Evolutionary conservation across 2,797 vertebrate genomes (phyloP).

Genomic region (Hapalemur alaotrensis): DNA sequence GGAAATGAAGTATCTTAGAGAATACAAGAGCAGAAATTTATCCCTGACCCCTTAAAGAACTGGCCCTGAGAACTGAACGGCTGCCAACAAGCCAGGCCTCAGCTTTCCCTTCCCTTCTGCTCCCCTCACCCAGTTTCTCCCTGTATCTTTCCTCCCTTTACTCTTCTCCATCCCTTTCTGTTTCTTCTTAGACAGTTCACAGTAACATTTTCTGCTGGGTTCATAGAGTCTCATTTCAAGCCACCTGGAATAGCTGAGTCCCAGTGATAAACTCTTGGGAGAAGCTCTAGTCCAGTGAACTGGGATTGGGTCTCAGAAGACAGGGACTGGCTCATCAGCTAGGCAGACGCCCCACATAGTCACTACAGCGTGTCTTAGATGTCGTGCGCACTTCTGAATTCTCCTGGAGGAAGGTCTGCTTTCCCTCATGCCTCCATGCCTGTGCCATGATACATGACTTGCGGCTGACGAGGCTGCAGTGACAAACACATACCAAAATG

Average conservation of each 20-base stretch:
- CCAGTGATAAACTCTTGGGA: neutral
- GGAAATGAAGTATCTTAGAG: neutral
- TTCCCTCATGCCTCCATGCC: fast-evolving
- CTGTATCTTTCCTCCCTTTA: neutral
- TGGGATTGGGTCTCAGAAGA: neutral
- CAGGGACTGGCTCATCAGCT: neutral
- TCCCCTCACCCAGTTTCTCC: neutral
- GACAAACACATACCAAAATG: neutral
- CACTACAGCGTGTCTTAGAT: neutral
- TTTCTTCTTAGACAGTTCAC: neutral
- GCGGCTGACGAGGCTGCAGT: neutral
- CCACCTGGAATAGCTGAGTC: neutral
- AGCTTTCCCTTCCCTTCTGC: neutral
- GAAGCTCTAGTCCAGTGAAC: neutral
- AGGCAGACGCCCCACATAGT: neutral
- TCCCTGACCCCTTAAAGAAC: neutral
- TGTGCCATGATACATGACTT: neutral
- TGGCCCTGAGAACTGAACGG: neutral
- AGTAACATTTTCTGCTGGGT: neutral
- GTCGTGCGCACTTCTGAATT: neutral
- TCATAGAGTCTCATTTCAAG: neutral
- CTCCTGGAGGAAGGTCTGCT: neutral
- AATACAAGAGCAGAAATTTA: neutral
- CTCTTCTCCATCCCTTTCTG: neutral
- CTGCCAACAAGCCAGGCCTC: neutral